Evolutionary conservation across 2,113 vertebrate species (phyloP).

Genomic region (sheep (Ovis aries)): ARS-UI_Ramb_v3.0 NC_056056.1:76203501-76204000

Average conservation of each 20-base stretch:
- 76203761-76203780: not conserved
- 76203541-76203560: not conserved
- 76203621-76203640: not conserved
- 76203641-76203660: not conserved
- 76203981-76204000: not conserved
- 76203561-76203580: not conserved
- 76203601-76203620: not conserved
- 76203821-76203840: not conserved
- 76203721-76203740: not conserved
- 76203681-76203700: not conserved
- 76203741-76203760: not conserved
- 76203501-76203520: not conserved
- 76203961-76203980: not conserved
- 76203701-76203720: not conserved
- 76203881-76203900: not conserved
- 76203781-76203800: not conserved
- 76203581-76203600: not conserved
- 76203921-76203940: not conserved
- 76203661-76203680: not conserved
- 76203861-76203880: not conserved
- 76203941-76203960: constrained; percentile 25
- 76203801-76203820: not conserved
- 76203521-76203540: not conserved
- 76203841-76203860: not conserved
- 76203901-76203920: not conserved